Base-by-base conservation (phyloP, 1,140 invertebrate genomes). In the Penaeus chinensis region DNA sequence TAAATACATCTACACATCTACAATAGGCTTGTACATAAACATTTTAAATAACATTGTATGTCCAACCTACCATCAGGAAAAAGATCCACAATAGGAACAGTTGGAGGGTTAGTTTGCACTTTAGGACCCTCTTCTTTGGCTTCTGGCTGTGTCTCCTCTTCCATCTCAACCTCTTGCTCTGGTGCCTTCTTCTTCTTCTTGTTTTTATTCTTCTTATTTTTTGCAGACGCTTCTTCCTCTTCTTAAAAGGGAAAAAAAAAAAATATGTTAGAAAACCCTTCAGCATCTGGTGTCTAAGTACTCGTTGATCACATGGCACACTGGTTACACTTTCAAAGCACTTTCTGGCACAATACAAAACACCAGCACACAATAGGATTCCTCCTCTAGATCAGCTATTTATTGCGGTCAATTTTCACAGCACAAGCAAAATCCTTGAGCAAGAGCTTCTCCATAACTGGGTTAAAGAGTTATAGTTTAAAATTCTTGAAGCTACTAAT, bases 21-120 rank as follows among this genome's bases (percentile, higher is more conserved):
- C 32, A 32, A 32, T 32, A 22, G 24, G 37, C 3, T 18, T 2
- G 19, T 32, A 22, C n/a, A 37, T 5, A 87, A 76, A 63, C 37
- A 65, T 8, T 4, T 7, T 63, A 62, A 27, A 22, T 37, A 42
- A 7, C 4, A 42, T 5, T 4, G 7, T 42, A 42, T 91, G 24
- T 93, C 93, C 91, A 90, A 94, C 89, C 94, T 94, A 92, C 95
- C 96, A 93, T 97, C 95, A 10, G 96, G 95, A 91, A 95, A 99
- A 8, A 98, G 93, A 84, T 98, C 95, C 1, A 94, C 93, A 90
- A 99, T 96, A 0, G 98, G 95, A 91, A 99, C 94, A 24, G 95
- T 94, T 19, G 98, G 97, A 24, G 97, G 97, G 92, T 95, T 94
- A 19, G 96, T 97, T 92, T 97, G 96, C 65, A 93, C 92, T 74